Conservation (phyloP, 2,888 invertebrate species). For the Chironomus riparius region DNA sequence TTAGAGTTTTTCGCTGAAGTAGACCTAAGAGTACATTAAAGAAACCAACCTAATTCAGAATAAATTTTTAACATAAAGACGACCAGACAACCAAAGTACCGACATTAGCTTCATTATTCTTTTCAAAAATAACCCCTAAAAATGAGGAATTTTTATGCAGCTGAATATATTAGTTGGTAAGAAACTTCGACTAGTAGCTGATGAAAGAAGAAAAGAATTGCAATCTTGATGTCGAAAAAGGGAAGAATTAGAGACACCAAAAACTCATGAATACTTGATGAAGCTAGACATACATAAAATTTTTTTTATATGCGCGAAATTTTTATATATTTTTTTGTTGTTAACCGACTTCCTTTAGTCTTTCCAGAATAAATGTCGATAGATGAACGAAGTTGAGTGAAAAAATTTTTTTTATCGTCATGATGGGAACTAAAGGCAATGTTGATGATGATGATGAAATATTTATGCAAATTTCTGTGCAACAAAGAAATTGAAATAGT, state of each 20-base stretch:
- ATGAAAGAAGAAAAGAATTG: background rate
- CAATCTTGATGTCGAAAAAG: background rate
- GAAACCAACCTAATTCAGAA: no score
- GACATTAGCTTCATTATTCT: no score
- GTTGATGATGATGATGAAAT: background rate
- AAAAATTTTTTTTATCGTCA: background rate
- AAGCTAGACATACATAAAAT: constrained; percentile 10
- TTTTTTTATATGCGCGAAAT: background rate
- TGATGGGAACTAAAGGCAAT: background rate
- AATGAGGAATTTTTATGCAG: background rate
- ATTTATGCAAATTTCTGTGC: background rate
- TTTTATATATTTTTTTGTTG: no score
- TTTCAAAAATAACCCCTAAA: background rate
- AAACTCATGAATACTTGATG: constrained; percentile 23
- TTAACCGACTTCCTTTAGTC: background rate
- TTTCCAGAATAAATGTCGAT: background rate
- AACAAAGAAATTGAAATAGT: no score
- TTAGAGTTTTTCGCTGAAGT: no score
- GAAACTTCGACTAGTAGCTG: background rate
- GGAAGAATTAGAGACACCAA: constrained; percentile 5
- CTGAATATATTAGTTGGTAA: background rate
- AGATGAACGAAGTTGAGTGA: background rate
- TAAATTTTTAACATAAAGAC: no score
- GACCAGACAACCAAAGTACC: no score
- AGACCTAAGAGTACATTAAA: no score